A percentile compares a stretch with the other conserved stretches of the same genome.
Conservation (phyloP, 2,888 invertebrate species). For the Agelastica alni region DNA sequence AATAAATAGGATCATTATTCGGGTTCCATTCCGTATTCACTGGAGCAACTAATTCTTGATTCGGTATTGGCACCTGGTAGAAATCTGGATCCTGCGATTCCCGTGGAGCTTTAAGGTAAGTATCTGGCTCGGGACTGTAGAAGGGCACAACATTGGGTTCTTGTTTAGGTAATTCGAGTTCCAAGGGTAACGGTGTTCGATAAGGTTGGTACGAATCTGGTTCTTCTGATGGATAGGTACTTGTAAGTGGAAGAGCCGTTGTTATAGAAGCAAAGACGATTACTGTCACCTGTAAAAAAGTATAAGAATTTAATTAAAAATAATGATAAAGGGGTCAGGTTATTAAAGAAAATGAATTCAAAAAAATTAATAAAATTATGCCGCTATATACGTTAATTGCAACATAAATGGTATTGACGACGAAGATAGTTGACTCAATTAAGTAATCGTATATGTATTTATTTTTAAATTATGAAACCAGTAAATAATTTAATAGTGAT, state of each 20-base stretch:
- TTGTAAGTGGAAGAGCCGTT: constrained; percentile 12
- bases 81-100: constrained; percentile 37
- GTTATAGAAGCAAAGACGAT: constrained; percentile 29
- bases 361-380: neutral
- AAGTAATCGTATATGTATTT: too few relatives aligned
- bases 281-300: constrained; percentile 33
- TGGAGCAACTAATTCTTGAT: constrained; percentile 58
- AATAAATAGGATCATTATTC: constrained; percentile 51
- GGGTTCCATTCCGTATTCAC: constrained; percentile 54
- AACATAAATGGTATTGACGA: too few relatives aligned
- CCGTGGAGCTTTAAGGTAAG: constrained; percentile 44
- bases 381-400: neutral
- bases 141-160: constrained; percentile 47
- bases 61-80: constrained; percentile 53
- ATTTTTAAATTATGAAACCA: too few relatives aligned
- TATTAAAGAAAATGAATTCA: neutral
- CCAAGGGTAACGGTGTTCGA: constrained; percentile 37
- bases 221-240: constrained; percentile 16
- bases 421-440: too few relatives aligned
- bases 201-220: constrained; percentile 34
- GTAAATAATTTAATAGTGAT: too few relatives aligned
- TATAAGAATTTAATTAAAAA: too few relatives aligned
- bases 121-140: constrained; percentile 45
- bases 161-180: constrained; percentile 47
- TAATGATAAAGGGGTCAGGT: too few relatives aligned